A percentile compares a stretch with the other conserved stretches of the same genome.
These are phyloP conservation scores for Poecile montanus DNA, from an alignment of 2,797 vertebrate genomes.

Conservation along the genomic window DNA sequence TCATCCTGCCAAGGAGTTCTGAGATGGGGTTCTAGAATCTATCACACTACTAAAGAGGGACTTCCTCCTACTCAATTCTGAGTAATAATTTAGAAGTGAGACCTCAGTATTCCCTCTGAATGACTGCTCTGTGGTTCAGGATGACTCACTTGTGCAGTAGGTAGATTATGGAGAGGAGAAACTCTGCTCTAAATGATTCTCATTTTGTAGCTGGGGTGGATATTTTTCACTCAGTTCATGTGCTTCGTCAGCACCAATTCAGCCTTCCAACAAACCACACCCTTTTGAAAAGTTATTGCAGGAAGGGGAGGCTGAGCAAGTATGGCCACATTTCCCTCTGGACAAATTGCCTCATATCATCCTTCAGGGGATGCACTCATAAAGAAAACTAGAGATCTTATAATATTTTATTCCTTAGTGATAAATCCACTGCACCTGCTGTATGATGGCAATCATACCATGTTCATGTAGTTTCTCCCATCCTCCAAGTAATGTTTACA, in stretches of 20 bases:
- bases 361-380: neutral
- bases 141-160: conserved; percentile 68
- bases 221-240: conserved; percentile 54
- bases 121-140: conserved; percentile 60
- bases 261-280: conserved; percentile 33
- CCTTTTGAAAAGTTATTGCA: conserved; percentile 41
- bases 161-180: neutral
- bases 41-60: conserved; percentile 60
- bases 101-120: conserved; percentile 67
- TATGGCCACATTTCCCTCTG: conserved; percentile 7
- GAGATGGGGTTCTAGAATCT: conserved; percentile 66
- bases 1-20: conserved; percentile 60
- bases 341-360: neutral
- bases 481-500: neutral
- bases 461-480: neutral
- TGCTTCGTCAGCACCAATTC: conserved; percentile 51
- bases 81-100: conserved; percentile 74
- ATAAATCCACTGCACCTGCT: neutral
- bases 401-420: neutral
- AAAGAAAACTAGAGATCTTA: neutral
- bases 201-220: conserved; percentile 25
- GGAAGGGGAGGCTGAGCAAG: conserved; percentile 30
- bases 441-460: neutral
- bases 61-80: conserved; percentile 76
- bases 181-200: conserved; percentile 16